Percentiles rank a stretch among this genome's conserved stretches.
phyloP scores from a whole-genome alignment of 2,797 vertebrate genomes.

The Aldrovandia affinis region DNA sequence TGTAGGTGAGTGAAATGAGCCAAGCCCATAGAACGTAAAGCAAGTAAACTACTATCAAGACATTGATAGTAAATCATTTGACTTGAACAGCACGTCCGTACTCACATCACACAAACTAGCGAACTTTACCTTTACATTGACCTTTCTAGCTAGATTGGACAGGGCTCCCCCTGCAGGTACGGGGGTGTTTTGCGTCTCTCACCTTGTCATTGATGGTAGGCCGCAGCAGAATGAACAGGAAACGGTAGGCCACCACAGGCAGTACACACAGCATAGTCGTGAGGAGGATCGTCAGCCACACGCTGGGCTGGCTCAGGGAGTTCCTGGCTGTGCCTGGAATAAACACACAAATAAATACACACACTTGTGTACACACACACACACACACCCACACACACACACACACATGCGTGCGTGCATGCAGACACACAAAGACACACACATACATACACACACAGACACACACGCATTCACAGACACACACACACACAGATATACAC shows the following conservation, averaged over 20 bases:
- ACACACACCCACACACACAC: too few relatives aligned
- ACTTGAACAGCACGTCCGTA: too few relatives aligned
- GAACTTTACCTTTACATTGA: too few relatives aligned
- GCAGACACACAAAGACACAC: too few relatives aligned
- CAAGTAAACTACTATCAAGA: too few relatives aligned
- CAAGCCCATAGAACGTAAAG: too few relatives aligned
- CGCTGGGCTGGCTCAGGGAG: conserved; percentile 77
- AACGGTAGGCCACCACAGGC: conserved; percentile 80
- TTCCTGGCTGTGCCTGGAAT: conserved; percentile 84
- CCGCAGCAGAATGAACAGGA: conserved; percentile 78
- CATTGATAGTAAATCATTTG: too few relatives aligned
- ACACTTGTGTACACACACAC: too few relatives aligned
- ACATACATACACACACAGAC: conserved; percentile 20
- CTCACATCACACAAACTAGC: too few relatives aligned
- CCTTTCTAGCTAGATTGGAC: neutral
- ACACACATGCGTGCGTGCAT: neutral
- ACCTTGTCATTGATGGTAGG: conserved; percentile 87
- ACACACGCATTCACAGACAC: neutral
- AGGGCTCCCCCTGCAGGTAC: neutral
- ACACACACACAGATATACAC: too few relatives aligned
- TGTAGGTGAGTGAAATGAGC: too few relatives aligned
- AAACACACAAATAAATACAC: conserved; percentile 37
- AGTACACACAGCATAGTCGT: conserved; percentile 83
- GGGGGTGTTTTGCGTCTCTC: conserved; percentile 31
- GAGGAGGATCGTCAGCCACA: conserved; percentile 88